Evolutionary conservation across 2,888 invertebrate species (phyloP).

Genomic region (Tanaodytes sp.): DNA sequence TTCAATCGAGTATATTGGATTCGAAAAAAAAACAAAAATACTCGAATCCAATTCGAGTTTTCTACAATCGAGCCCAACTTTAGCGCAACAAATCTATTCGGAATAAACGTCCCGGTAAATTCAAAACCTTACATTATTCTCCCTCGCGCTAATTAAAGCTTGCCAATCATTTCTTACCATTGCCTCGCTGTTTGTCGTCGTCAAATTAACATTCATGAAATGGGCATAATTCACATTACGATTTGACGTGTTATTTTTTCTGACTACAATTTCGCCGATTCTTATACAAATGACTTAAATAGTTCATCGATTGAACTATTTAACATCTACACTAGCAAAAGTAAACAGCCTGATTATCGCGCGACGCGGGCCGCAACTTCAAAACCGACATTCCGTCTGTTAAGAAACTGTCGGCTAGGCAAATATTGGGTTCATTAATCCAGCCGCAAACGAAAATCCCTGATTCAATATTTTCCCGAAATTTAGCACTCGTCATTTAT

Average conservation of each 20-base stretch:
- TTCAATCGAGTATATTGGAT: no score
- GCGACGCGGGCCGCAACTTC: constrained; percentile 32
- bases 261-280: constrained; percentile 1
- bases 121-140: constrained; percentile 1
- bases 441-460: constrained; percentile 12
- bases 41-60: no score
- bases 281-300: constrained; percentile 27
- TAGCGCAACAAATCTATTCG: not conserved
- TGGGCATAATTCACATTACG: no score
- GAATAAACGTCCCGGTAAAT: constrained; percentile 11
- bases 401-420: constrained; percentile 32
- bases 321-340: constrained; percentile 34
- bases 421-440: constrained; percentile 46
- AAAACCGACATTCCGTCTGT: constrained; percentile 33
- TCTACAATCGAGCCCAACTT: no score
- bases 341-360: constrained; percentile 50
- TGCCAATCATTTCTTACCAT: constrained; percentile 2
- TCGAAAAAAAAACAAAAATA: no score
- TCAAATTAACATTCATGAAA: constrained; percentile 17
- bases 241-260: constrained; percentile 18
- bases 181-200: constrained; percentile 3
- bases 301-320: constrained; percentile 45
- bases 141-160: constrained; percentile 5
- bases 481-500: no score
- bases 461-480: not conserved